Evolutionary conservation across 2,888 invertebrate genomes (phyloP).

Genomic region (Cotesia congregata): DNA sequence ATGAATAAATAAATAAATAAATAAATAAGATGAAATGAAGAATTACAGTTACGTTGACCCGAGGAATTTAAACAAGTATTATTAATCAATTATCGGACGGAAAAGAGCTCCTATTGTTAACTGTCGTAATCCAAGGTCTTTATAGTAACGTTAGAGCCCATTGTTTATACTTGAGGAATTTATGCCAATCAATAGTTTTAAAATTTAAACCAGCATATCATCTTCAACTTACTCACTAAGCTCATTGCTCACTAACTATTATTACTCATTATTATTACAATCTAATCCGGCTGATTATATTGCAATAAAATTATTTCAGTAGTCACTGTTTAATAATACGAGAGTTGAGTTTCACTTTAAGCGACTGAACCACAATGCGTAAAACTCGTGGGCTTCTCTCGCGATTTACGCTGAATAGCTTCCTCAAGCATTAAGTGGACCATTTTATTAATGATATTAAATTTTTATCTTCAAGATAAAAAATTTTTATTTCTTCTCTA

Average conservation of each 20-base stretch:
- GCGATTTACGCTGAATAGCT: constrained; percentile 33
- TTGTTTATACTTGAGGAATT: not conserved
- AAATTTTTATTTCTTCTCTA: no score
- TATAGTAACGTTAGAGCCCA: not conserved
- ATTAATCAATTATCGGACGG: not conserved
- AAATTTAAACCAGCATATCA: not conserved
- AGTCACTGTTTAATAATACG: not conserved
- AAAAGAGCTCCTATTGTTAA: not conserved
- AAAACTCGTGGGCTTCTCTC: constrained; percentile 31
- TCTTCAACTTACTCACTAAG: no score
- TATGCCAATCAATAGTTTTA: not conserved
- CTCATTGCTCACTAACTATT: no score
- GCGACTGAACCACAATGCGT: constrained; percentile 32
- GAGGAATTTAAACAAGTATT: not conserved
- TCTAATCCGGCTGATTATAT: not conserved
- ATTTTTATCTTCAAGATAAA: not conserved
- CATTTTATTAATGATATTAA: constrained; percentile 1
- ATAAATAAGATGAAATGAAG: not conserved
- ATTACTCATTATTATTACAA: no score
- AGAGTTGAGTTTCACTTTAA: constrained; percentile 34
- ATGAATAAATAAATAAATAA: no score
- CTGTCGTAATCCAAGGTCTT: constrained; percentile 7
- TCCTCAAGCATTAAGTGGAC: constrained; percentile 42
- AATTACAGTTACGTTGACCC: not conserved
- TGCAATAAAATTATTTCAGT: not conserved